Base-by-base conservation (phyloP, 2,888 invertebrate genomes). In the Cosmia pyralina region DNA sequence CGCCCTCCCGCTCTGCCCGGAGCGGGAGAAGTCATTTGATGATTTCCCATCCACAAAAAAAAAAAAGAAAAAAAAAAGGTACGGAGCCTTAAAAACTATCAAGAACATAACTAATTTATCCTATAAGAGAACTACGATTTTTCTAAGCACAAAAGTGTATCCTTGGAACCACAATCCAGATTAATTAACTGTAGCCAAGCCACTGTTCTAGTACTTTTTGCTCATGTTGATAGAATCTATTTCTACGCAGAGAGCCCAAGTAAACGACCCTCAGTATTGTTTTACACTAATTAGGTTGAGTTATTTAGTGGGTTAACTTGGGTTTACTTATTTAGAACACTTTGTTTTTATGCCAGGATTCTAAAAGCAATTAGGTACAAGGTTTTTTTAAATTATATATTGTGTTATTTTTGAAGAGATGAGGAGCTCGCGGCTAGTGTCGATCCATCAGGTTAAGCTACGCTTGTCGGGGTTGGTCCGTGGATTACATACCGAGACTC, bases 141-240 rank as follows among this genome's bases (percentile, higher is more conserved):
- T 74, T 64, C 60, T 15, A 13, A 65, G 41, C 13, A 63, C 62
- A 53, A 58, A 64, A 34, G 17, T 52, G 44, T 57, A 68, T 55
- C 38, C 44, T 55, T 64, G 52, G 48, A 46, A 58, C 48, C 68
- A 55, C 73, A 58, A 78, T 72, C 50, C 15, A 53, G 78, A 79
- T 80, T 83, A 82, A 80, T 80, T 80, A 80, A 72, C 62, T 57
- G 64, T 50, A 38, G 38, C 46, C 15, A 50, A 72, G 79, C 50
- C 44, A 52, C 15, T 71, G 65, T 69, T 41, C 50, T 48, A 64
- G 60, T 64, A 75, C 83, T 83, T 75, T 83, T 83, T 83, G 83
- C 65, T 50, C 50, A 83, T 65, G 83, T 79, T 76, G 83, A 79
- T 85, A 72, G 72, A 79, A 83, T 79, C 84, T 83, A 83, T 83